A percentile compares a stretch with the other conserved stretches of the same genome.
Evolutionary conservation across 2,797 vertebrate genomes (phyloP).

Genomic region (Anisognathus igniventris): DNA sequence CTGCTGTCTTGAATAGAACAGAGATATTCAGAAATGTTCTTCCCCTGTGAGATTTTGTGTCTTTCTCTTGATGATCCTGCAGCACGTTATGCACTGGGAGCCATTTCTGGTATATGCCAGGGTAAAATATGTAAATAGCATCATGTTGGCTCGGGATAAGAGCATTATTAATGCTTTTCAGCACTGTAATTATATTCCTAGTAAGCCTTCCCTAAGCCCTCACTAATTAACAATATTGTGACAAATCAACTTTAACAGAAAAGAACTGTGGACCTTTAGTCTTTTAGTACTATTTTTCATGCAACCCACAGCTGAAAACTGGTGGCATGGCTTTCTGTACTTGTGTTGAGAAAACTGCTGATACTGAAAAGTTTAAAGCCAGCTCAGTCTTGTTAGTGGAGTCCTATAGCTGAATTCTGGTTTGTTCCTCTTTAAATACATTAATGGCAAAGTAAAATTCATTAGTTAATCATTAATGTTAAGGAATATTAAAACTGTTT

Average conservation of each 20-base stretch:
- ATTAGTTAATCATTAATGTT: constrained; percentile 22
- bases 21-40: not conserved
- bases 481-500: constrained; percentile 32
- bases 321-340: not conserved
- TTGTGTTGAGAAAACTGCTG: not conserved
- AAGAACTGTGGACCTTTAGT: constrained; percentile 44
- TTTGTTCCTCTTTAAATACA: constrained; percentile 16
- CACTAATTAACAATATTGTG: constrained; percentile 68
- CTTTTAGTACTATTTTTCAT: constrained; percentile 51
- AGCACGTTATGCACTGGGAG: not conserved
- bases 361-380: constrained; percentile 27
- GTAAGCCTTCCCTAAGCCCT: constrained; percentile 60
- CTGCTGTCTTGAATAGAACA: not conserved
- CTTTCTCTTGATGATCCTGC: constrained; percentile 38
- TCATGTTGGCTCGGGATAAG: constrained; percentile 48
- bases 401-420: not conserved
- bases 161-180: constrained; percentile 64
- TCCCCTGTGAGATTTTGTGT: not conserved
- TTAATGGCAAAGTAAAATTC: not conserved
- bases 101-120: constrained; percentile 42
- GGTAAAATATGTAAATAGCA: constrained; percentile 62
- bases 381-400: not conserved
- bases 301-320: constrained; percentile 23
- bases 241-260: constrained; percentile 69
- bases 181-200: constrained; percentile 61